Evolutionary conservation across 2,797 vertebrate genomes (phyloP).

Genomic region (Ambastaia sidthimunki): DNA sequence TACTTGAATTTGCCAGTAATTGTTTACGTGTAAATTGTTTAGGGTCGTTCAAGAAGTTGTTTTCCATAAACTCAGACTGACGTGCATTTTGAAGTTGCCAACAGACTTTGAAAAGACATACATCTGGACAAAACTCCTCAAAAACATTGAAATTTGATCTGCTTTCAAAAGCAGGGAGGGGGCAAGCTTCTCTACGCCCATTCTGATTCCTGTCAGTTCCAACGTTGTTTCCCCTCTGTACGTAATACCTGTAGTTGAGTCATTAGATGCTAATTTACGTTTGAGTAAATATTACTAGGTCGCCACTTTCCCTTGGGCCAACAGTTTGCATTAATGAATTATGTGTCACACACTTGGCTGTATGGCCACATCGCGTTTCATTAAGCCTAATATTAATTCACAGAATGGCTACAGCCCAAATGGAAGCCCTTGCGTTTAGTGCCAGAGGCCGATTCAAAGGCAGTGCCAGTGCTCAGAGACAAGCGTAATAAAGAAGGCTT

Average conservation of each 20-base stretch:
- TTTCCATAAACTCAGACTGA: constrained; percentile 22
- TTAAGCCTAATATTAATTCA: constrained; percentile 52
- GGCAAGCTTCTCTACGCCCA: neutral
- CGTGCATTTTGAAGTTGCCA: constrained; percentile 18
- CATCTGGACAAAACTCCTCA: constrained; percentile 36
- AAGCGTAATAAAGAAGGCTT: constrained; percentile 42
- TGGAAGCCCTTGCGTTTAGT: constrained; percentile 30
- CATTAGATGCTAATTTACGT: constrained; percentile 49
- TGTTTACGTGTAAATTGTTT: constrained; percentile 56
- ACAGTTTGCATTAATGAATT: constrained; percentile 55
- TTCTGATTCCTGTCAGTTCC: constrained; percentile 4
- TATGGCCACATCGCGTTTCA: constrained; percentile 48
- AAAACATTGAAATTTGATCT: constrained; percentile 38
- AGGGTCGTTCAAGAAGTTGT: constrained; percentile 28
- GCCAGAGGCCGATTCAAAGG: constrained; percentile 36
- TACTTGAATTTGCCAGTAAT: constrained; percentile 50
- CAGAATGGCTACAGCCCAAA: constrained; percentile 55
- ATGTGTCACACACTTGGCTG: constrained; percentile 53
- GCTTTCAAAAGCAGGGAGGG: constrained; percentile 10
- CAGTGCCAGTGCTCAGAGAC: constrained; percentile 38
- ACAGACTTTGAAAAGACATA: constrained; percentile 24
- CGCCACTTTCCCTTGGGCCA: constrained; percentile 29
- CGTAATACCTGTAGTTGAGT: constrained; percentile 33
- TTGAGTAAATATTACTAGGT: constrained; percentile 48
- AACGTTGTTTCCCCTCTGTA: constrained; percentile 16